Evolutionary conservation across 2,113 vertebrate species (phyloP).

Genomic region (pig (Sus scrofa)): DNA sequence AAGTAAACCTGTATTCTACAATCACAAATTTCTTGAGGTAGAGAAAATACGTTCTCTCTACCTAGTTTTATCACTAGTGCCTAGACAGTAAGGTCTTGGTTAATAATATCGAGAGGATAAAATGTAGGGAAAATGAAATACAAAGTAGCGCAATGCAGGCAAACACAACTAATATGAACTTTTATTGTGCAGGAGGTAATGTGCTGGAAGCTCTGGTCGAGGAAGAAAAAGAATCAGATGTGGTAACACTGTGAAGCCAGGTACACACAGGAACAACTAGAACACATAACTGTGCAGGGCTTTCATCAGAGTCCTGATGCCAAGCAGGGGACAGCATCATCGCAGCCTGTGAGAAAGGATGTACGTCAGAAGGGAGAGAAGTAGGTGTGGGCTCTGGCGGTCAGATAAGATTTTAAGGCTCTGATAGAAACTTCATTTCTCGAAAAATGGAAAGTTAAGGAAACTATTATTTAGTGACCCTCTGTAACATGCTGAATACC

Average conservation of each 20-base stretch:
- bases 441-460: background rate
- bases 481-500: background rate
- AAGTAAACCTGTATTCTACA: background rate
- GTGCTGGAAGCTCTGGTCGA: background rate
- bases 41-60: background rate
- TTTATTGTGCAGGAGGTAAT: background rate
- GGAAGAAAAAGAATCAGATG: background rate
- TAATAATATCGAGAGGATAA: background rate
- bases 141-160: background rate
- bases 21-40: background rate
- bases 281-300: background rate
- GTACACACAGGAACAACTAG: background rate
- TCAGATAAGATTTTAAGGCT: background rate
- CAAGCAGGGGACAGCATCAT: background rate
- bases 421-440: background rate
- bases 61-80: background rate
- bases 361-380: background rate
- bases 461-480: background rate
- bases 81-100: background rate
- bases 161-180: background rate
- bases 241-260: background rate
- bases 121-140: background rate
- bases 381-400: background rate
- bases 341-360: background rate
- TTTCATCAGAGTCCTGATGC: background rate